phyloP scores from a whole-genome alignment of 2,113 vertebrate species.

The Pedetes capensis region DNA sequence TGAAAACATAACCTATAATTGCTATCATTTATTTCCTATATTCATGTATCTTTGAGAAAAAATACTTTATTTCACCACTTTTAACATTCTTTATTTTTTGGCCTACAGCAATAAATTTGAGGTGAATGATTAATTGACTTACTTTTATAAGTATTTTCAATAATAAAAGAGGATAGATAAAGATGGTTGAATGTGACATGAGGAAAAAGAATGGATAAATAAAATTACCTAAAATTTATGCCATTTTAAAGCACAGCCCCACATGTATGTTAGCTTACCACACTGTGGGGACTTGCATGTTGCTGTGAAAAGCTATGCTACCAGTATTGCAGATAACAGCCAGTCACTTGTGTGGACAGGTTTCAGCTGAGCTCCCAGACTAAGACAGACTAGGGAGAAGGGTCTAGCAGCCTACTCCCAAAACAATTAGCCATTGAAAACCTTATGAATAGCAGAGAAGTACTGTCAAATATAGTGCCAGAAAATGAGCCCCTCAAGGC shows the following conservation, averaged over 20 bases:
- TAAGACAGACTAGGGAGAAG: too few relatives aligned
- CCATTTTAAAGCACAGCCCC: neutral
- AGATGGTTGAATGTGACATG: neutral
- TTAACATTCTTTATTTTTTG: neutral
- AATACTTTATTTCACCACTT: neutral
- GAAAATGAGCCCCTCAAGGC: too few relatives aligned
- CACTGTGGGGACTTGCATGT: too few relatives aligned
- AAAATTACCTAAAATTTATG: neutral
- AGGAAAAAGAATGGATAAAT: neutral
- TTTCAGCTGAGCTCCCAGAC: too few relatives aligned
- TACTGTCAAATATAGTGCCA: too few relatives aligned
- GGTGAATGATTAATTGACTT: neutral
- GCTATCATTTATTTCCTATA: neutral
- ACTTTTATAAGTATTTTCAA: neutral
- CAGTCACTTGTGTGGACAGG: too few relatives aligned
- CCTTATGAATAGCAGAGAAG: too few relatives aligned
- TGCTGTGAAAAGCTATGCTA: too few relatives aligned
- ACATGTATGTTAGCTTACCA: too few relatives aligned
- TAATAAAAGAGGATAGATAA: neutral
- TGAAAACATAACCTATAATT: neutral
- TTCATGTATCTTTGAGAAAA: neutral
- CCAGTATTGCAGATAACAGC: too few relatives aligned
- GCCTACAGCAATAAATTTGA: constrained; percentile 16
- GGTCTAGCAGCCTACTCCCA: too few relatives aligned
- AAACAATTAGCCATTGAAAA: too few relatives aligned